Evolutionary conservation across 2,888 invertebrate genomes (phyloP).

Genomic region (Tortrix viridana): DNA sequence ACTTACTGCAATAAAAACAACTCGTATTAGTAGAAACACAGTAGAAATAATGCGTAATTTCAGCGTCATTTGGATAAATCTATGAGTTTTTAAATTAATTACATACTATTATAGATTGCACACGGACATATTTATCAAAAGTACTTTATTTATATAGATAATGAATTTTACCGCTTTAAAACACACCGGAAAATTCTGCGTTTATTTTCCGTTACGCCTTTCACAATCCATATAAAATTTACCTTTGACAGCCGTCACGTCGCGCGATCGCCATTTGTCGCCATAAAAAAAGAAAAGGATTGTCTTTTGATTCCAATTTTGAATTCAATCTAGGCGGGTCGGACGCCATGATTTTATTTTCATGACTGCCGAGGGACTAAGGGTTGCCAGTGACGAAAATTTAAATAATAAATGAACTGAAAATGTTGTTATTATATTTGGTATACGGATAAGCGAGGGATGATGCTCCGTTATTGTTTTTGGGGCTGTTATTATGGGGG

Average conservation of each 20-base stretch:
- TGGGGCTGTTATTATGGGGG: conserved; percentile 30
- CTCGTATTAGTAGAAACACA: too few relatives aligned
- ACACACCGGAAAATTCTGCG: conserved; percentile 8
- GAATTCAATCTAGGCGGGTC: conserved; percentile 80
- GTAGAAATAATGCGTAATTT: too few relatives aligned
- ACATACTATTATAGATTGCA: too few relatives aligned
- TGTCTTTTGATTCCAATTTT: conserved; percentile 82
- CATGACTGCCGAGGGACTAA: conserved; percentile 75
- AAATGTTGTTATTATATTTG: conserved; percentile 63
- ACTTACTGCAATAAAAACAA: too few relatives aligned
- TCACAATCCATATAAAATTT: conserved; percentile 72
- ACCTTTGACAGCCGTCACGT: conserved; percentile 61
- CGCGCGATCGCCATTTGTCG: conserved; percentile 66
- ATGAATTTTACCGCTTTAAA: conserved; percentile 4
- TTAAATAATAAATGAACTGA: conserved; percentile 71
- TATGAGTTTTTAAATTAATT: background rate
- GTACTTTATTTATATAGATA: conserved; percentile 11
- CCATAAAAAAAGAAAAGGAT: conserved; percentile 77
- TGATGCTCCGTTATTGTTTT: conserved; percentile 52
- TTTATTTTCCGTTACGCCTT: conserved; percentile 38
- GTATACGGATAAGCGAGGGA: conserved; percentile 52
- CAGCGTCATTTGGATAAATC: too few relatives aligned
- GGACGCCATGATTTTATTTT: conserved; percentile 82
- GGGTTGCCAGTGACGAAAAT: conserved; percentile 59
- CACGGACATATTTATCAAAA: too few relatives aligned